A percentile compares a stretch with the other conserved stretches of the same genome.
These are phyloP conservation scores for Pseudomyrmex flavicornis DNA, from an alignment of 1,140 invertebrate species.

Conservation along the genomic window DNA sequence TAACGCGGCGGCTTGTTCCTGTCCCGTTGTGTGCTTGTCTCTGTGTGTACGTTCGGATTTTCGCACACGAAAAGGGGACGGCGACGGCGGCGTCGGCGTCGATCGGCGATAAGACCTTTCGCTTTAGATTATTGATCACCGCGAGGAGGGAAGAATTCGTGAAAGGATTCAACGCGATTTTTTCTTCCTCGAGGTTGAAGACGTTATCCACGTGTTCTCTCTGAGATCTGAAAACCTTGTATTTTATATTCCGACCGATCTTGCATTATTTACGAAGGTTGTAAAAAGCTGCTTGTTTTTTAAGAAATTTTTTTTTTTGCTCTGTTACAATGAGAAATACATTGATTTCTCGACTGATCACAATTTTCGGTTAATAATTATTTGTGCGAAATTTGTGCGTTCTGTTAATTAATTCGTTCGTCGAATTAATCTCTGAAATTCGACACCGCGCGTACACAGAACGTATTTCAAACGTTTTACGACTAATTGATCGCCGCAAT, in stretches of 20 bases:
- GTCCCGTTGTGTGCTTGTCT: no score
- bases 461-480: neutral
- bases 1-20: slow-evolving; percentile 16
- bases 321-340: no score
- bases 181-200: neutral
- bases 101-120: neutral
- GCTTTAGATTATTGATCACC: slow-evolving; percentile 36
- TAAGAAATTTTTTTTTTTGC: neutral
- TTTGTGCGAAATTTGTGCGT: neutral
- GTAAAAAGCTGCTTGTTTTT: neutral
- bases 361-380: slow-evolving; percentile 14
- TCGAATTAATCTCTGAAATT: slow-evolving; percentile 18
- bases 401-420: neutral
- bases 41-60: slow-evolving; percentile 10
- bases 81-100: neutral
- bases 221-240: neutral
- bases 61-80: neutral
- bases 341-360: neutral
- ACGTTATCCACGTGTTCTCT: neutral
- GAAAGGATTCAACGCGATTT: slow-evolving; percentile 6
- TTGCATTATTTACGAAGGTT: neutral
- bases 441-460: neutral
- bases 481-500: slow-evolving; percentile 7
- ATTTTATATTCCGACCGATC: neutral
- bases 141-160: neutral